Evolutionary conservation across 2,888 invertebrate species (phyloP), one percentile per base, ranked within the genome.

Genomic region (Apoderus coryli): DNA sequence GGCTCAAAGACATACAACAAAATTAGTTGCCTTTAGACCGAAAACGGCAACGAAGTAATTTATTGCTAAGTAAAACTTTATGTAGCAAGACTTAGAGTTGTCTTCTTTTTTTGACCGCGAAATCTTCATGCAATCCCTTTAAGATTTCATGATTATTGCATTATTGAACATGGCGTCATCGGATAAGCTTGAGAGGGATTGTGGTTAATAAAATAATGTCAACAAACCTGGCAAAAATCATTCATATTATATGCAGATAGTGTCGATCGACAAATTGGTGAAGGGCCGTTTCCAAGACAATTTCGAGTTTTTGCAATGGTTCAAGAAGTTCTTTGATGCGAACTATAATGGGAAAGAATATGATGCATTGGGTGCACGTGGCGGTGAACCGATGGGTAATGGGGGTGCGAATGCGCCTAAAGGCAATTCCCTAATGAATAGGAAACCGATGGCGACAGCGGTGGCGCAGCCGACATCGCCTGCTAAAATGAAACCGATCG

Each of bases 291-390:
- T 96, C 69, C 95, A 95, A 75, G 95, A 96, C 72, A 96, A 96
- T 71, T 96, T 96, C 74, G 95, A 96, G 64, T 95, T 95, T 68
- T 79, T 96, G 52, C 95, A 96, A 69, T 96, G 95, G 95, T 96
- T 96, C 74, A 95, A 96, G 74, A 92, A 93, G 63, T 95, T 96
- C 69, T 96, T 93, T 67, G 95, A 96, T 65, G 93, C 93, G 51
- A 98, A 98, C 72, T 93, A 90, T 68, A 80, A 82, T 60, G 92
- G 90, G 56, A 69, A 75, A 53, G 88, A 89, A 43, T 96, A 96
- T 63, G 88, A 93, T 64, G 81, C 96, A 34, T 61, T 85, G 52
- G 74, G 71, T 42, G 80, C 81, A 53, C 72, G 95, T 47, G 82
- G 79, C 51, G 86, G 88, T 48, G 79, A 84, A 54, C 68, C 72